Conservation (phyloP, 1,140 invertebrate species). For the Pomacea maculata region DNA sequence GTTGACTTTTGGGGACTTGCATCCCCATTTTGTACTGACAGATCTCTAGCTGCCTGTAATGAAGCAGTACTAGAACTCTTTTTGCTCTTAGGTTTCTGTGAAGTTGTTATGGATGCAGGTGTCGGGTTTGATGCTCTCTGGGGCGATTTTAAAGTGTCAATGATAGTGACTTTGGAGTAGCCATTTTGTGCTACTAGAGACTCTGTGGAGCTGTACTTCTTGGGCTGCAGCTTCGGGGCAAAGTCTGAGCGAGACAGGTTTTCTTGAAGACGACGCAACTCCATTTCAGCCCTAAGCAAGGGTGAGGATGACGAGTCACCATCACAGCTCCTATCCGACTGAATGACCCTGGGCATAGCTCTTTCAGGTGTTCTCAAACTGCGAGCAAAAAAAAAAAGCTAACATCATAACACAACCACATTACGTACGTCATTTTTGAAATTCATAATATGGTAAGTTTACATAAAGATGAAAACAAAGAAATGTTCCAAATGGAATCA, state of each 20-base stretch:
- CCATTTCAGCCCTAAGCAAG: conserved; percentile 53
- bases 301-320: conserved; percentile 36
- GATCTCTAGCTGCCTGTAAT: neutral
- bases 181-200: neutral
- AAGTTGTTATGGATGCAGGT: too few relatives aligned
- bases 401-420: neutral
- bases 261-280: conserved; percentile 45
- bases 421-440: neutral
- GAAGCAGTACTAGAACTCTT: neutral
- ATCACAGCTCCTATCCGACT: neutral
- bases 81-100: neutral
- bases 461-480: neutral
- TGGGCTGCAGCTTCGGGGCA: conserved; percentile 29
- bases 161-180: conserved; percentile 7
- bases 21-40: neutral
- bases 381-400: neutral
- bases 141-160: conserved; percentile 8
- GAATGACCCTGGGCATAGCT: neutral
- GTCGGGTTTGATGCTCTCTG: neutral
- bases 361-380: neutral
- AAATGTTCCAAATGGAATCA: neutral
- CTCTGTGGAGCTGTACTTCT: conserved; percentile 12
- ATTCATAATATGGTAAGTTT: neutral
- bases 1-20: neutral
- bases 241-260: conserved; percentile 35